A percentile compares a stretch with the other conserved stretches of the same genome.
phyloP scores from a whole-genome alignment of 2,888 invertebrate species.

The Oxyteleia sp. region DNA sequence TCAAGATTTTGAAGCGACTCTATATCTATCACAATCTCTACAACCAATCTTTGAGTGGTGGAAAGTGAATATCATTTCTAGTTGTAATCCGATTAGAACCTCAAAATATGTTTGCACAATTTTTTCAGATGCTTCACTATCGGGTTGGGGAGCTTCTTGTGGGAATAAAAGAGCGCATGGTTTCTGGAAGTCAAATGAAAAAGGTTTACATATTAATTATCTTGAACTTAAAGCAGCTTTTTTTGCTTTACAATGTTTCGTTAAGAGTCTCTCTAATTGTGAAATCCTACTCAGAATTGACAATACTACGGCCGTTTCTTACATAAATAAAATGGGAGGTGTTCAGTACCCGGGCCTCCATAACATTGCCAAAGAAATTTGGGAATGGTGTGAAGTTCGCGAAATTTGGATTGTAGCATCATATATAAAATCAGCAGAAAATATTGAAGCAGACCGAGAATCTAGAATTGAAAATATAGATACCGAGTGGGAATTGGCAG shows the following conservation, averaged over 20 bases:
- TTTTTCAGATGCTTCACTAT: conserved; percentile 9
- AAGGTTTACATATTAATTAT: conserved; percentile 66
- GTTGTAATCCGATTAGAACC: conserved; percentile 1
- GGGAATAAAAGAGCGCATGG: background rate
- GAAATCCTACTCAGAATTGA: conserved; percentile 74
- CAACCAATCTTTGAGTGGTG: conserved; percentile 27
- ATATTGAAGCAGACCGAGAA: conserved; percentile 75
- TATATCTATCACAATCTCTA: background rate
- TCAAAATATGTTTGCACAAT: conserved; percentile 1
- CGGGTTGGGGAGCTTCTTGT: conserved; percentile 20
- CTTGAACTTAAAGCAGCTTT: conserved; percentile 62
- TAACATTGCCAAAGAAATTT: conserved; percentile 64
- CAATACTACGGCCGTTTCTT: conserved; percentile 75
- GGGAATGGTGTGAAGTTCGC: conserved; percentile 72
- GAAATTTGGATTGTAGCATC: conserved; percentile 72
- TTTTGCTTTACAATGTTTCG: conserved; percentile 43
- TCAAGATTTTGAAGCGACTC: background rate
- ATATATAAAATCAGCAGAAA: conserved; percentile 69
- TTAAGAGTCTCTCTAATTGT: conserved; percentile 15
- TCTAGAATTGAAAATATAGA: conserved; percentile 73
- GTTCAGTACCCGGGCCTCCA: conserved; percentile 55
- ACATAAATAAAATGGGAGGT: conserved; percentile 76
- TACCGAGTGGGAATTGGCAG: conserved; percentile 68
- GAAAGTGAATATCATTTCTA: background rate
- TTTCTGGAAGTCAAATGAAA: conserved; percentile 29